A percentile compares a stretch with the other conserved stretches of the same genome.
These are phyloP conservation scores for Sycobia sp. DNA, from an alignment of 1,140 invertebrate genomes.

Conservation along the genomic window DNA sequence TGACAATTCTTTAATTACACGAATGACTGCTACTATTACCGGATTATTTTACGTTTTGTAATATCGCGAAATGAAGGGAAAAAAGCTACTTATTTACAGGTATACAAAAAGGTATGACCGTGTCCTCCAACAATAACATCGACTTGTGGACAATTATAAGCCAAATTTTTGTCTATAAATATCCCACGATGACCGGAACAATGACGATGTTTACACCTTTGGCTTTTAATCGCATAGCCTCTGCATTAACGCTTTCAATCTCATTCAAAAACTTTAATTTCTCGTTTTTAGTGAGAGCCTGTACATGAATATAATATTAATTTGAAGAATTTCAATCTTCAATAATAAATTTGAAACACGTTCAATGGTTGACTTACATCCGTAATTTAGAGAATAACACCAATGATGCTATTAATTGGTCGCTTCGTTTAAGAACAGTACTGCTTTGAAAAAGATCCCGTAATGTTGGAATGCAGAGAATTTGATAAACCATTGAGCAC, in stretches of 20 bases:
- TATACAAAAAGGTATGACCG: slow-evolving; percentile 79
- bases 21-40: no score
- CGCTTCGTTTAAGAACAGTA: slow-evolving; percentile 64
- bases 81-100: slow-evolving; percentile 46
- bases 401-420: slow-evolving; percentile 80
- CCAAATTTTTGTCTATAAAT: slow-evolving; percentile 73
- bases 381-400: slow-evolving; percentile 79
- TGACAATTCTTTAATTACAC: no score
- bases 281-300: slow-evolving; percentile 61
- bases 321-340: no score
- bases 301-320: no score
- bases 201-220: slow-evolving; percentile 77
- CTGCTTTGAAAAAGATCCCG: slow-evolving; percentile 67
- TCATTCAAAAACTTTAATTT: slow-evolving; percentile 71
- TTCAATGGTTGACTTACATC: no score
- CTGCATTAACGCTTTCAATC: slow-evolving; percentile 67
- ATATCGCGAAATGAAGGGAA: no score
- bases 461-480: no score
- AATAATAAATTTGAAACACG: no score
- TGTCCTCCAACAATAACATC: slow-evolving; percentile 88
- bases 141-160: slow-evolving; percentile 67
- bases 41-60: no score
- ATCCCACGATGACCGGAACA: slow-evolving; percentile 78
- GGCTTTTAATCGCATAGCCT: slow-evolving; percentile 67
- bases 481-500: no score